Percentiles rank a stretch among this genome's conserved stretches.
These are phyloP conservation scores for Megalops atlanticus DNA, from an alignment of 2,113 vertebrate species.

Conservation along the genomic window DNA sequence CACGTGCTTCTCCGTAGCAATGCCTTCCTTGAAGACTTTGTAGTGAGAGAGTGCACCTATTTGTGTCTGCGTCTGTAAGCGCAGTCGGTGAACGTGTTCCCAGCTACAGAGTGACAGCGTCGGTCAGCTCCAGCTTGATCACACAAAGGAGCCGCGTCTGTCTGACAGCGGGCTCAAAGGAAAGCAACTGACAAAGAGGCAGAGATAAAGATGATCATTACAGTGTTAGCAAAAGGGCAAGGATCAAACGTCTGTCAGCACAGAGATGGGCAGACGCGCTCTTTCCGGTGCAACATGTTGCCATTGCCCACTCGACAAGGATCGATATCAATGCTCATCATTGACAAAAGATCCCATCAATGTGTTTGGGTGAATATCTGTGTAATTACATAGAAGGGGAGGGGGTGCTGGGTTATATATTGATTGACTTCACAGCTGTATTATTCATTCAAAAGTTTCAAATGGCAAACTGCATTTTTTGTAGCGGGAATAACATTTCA, in stretches of 20 bases:
- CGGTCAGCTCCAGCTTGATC: slow-evolving; percentile 16
- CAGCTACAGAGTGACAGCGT: background rate
- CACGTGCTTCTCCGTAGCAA: background rate
- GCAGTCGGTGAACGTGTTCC: background rate
- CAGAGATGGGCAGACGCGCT: background rate
- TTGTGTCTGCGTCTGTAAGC: background rate
- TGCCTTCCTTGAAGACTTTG: too few species aligned
- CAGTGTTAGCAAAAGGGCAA: background rate
- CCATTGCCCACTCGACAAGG: background rate
- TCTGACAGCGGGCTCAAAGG: slow-evolving; percentile 9
- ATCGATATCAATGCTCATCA: background rate
- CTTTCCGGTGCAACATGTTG: background rate
- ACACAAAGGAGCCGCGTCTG: slow-evolving; percentile 16
- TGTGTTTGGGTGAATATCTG: background rate
- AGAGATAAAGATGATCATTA: slow-evolving; percentile 3
- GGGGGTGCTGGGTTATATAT: background rate
- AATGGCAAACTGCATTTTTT: too few species aligned
- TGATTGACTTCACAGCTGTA: background rate
- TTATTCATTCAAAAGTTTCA: too few species aligned
- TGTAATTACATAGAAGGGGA: background rate
- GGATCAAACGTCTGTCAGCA: background rate
- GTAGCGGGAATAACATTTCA: too few species aligned
- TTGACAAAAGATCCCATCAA: background rate
- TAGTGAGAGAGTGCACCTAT: background rate
- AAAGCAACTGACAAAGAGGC: slow-evolving; percentile 1